Base-by-base conservation (phyloP, 2,888 invertebrate genomes). In the Cheilosia urbana region DNA sequence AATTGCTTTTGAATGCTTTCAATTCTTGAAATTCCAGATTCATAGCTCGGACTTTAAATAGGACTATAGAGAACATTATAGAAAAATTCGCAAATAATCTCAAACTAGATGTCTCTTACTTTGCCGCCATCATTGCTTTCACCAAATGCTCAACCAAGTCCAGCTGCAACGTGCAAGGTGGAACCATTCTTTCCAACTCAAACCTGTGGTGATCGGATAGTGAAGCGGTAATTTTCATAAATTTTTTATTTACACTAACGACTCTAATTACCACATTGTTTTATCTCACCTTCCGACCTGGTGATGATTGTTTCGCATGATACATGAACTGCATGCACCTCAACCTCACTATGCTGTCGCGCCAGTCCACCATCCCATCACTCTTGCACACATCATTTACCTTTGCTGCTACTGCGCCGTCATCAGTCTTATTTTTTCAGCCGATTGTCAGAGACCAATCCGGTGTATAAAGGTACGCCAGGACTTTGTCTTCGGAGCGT, bases 241-340 rank as follows among this genome's bases (percentile, higher is more conserved):
- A 55, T 81, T 77, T 85, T 85, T 85, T 85, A 85, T 55, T 81
- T 85, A 77, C 76, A 81, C 85, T 81, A 85, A 85, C 80, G 80
- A 85, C 85, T 81, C 85, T 85, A 85, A 85, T 85, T 85, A 85
- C 85, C 85, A 85, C 85, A 85, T 85, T 85, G 85, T 85, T 85
- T 81, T 81, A 85, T 85, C 85, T 85, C 85, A 85, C 85, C 85
- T 85, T 66, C 76, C 81, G 85, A 85, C 81, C 81, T 85, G 85
- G 85, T 85, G 85, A 85, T 85, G 85, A 85, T 85, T 85, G 85
- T 81, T 85, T 85, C 81, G 85, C 85, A 85, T 85, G 85, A 85
- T 85, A 66, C 85, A 81, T 85, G 85, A 68, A 85, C 85, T 77
- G 76, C 81, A 81, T 72, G 81, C 76, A 85, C 73, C 37, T 68